Conservation (phyloP, 2,797 vertebrate species). For the Macrochelys suwanniensis region DNA sequence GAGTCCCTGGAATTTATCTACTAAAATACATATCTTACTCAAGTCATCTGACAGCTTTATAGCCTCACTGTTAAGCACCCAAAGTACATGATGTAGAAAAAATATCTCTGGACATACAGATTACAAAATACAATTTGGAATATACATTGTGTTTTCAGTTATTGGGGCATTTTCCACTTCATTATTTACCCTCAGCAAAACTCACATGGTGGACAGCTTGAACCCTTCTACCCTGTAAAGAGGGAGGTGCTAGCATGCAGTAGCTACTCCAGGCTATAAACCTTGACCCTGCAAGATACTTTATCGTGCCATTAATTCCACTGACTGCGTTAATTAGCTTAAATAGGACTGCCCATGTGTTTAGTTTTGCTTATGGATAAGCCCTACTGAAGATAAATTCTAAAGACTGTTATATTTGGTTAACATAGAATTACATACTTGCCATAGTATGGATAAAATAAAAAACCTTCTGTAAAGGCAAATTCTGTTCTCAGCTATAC, state of each 20-base stretch:
- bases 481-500: not conserved
- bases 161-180: not conserved
- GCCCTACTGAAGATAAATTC: not conserved
- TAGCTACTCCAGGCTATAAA: not conserved
- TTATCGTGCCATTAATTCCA: not conserved
- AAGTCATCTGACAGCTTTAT: not conserved
- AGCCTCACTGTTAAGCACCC: not conserved
- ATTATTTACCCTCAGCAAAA: not conserved
- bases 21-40: not conserved
- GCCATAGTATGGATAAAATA: not conserved
- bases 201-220: accelerated
- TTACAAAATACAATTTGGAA: not conserved
- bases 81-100: not conserved
- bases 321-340: not conserved
- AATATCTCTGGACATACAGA: not conserved
- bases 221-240: not conserved
- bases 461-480: not conserved
- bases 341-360: not conserved
- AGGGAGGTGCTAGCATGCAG: not conserved
- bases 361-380: not conserved
- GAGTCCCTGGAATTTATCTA: not conserved
- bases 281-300: not conserved
- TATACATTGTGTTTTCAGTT: not conserved
- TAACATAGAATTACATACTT: not conserved
- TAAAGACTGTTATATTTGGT: too few species aligned